Conservation (phyloP, 1,140 invertebrate genomes). For the Trichonephila clavipes region DNA sequence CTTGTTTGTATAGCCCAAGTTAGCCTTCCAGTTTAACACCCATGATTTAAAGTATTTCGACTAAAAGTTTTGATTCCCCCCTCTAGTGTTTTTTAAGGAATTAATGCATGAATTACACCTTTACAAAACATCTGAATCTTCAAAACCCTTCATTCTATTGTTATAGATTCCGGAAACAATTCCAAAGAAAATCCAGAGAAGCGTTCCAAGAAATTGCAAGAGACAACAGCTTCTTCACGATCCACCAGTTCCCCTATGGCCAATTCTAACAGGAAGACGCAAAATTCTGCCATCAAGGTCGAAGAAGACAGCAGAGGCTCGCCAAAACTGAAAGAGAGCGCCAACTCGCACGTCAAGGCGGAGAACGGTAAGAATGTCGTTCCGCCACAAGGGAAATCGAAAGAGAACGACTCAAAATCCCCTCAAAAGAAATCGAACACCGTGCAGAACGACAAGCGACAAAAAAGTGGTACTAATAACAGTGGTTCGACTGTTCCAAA, state of each 20-base stretch:
- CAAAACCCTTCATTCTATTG: too few relatives aligned
- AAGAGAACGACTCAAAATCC: constrained; percentile 55
- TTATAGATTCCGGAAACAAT: constrained; percentile 22
- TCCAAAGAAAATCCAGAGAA: constrained; percentile 59
- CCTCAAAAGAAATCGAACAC: constrained; percentile 40
- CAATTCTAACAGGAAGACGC: neutral
- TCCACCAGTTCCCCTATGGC: neutral
- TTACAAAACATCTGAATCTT: too few relatives aligned
- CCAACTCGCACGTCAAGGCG: neutral
- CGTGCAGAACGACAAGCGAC: constrained; percentile 5
- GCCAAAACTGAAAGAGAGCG: constrained; percentile 59
- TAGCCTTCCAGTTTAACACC: too few relatives aligned
- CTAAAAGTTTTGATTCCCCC: too few relatives aligned
- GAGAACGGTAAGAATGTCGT: constrained; percentile 7
- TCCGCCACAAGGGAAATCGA: constrained; percentile 36
- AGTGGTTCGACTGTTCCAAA: neutral
- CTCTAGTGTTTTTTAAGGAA: too few relatives aligned
- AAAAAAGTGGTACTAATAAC: constrained; percentile 34
- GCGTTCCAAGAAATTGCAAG: constrained; percentile 56
- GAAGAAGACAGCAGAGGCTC: constrained; percentile 41
- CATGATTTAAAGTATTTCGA: too few relatives aligned
- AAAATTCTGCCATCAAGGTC: constrained; percentile 11
- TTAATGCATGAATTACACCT: too few relatives aligned
- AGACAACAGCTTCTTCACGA: neutral
- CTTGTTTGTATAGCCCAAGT: too few relatives aligned